Evolutionary conservation across 2,113 vertebrate genomes (phyloP).

Genomic region (human (Homo sapiens)): GRCh38 chr5:36484001-36484500

Average conservation of each 20-base stretch:
- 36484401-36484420: background rate
- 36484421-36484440: background rate
- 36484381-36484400: background rate
- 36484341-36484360: background rate
- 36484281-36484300: background rate
- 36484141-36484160: background rate
- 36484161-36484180: background rate
- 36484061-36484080: too few relatives aligned
- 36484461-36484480: background rate
- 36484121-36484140: too few relatives aligned
- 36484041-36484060: too few relatives aligned
- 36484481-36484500: background rate
- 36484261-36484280: background rate
- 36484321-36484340: background rate
- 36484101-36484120: too few relatives aligned
- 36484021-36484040: too few relatives aligned
- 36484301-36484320: background rate
- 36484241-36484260: too few relatives aligned
- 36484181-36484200: background rate
- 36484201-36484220: background rate
- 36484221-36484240: background rate
- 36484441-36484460: background rate
- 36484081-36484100: too few relatives aligned
- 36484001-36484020: background rate
- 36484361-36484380: background rate